Base-by-base conservation (phyloP, 1,140 invertebrate genomes). In the Papilio dardanus region DNA sequence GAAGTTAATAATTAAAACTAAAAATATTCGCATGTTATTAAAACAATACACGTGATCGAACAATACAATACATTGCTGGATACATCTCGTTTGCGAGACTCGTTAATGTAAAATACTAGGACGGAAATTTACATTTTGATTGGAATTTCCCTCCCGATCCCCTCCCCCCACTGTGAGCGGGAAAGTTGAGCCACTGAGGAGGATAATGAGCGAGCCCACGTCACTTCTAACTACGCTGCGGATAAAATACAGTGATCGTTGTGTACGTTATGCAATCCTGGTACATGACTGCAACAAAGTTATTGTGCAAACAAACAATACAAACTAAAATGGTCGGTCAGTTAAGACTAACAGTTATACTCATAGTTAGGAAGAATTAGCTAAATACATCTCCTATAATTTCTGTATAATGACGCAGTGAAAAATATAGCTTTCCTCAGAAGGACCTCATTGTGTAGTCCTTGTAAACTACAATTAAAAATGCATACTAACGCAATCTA, bases 111-210 rank as follows among this genome's bases (percentile, higher is more conserved):
- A 85, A 85, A 81, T 81, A 83, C 81, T 79, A 71, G 74, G 78
- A 74, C 65, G 71, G 50, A 71, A 83, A 88, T 88, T 88, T 85
- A 81, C 86, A 88, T 88, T 88, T 89, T 89, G 85, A 88, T 87
- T 87, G 82, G 82, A 85, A 85, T 83, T 86, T 81, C 81, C 50
- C 71, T 58, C 71, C 58, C 71, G 46, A 19, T 58, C n/a, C 71
- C 71, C 71, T n/a, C 58, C 30, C 50, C 5, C 24, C 24, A 62
- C 58, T 54, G 71, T 58, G 71, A 71, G 10, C 46, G 28, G 68
- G 71, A 73, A 58, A 73, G 71, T 73, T 73, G 71, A 21, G 67
- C 31, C 14, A 73, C 71, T 19, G 71, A 58, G 30, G 24, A 54
- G 50, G 42, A 73, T 73, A 73, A 73, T 73, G 71, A 73, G 71